Evolutionary conservation across 2,797 vertebrate species (phyloP).

Genomic region (Pyrocephalus nanus): DNA sequence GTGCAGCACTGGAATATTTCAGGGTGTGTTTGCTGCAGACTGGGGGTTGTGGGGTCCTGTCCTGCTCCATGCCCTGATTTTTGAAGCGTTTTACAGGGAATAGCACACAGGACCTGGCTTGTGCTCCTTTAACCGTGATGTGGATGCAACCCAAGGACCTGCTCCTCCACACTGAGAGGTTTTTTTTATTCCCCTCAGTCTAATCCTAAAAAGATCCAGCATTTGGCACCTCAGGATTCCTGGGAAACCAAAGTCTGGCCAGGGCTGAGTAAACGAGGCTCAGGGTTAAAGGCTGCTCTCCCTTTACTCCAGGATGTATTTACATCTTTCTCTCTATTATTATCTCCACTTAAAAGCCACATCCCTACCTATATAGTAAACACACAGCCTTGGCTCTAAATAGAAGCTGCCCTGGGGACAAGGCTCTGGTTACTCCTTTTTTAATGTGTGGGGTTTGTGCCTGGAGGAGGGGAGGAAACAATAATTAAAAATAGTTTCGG

Average conservation of each 20-base stretch:
- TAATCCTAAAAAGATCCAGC: not conserved
- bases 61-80: not conserved
- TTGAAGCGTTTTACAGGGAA: not conserved
- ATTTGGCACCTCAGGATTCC: not conserved
- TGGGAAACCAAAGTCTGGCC: not conserved
- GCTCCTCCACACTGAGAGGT: not conserved
- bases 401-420: slow-evolving; percentile 11
- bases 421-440: slow-evolving; percentile 36
- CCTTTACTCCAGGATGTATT: not conserved
- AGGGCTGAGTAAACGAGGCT: not conserved
- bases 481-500: not conserved
- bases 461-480: not conserved
- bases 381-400: slow-evolving; percentile 16
- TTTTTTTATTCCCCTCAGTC: not conserved
- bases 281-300: not conserved
- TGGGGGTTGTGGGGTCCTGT: not conserved
- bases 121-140: not conserved
- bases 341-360: slow-evolving; percentile 47
- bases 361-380: slow-evolving; percentile 29
- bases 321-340: slow-evolving; percentile 41
- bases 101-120: not conserved
- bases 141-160: not conserved
- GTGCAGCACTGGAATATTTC: not conserved
- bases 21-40: not conserved
- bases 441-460: not conserved